Conservation (phyloP, 1,140 invertebrate species). For the Conus ventricosus region DNA sequence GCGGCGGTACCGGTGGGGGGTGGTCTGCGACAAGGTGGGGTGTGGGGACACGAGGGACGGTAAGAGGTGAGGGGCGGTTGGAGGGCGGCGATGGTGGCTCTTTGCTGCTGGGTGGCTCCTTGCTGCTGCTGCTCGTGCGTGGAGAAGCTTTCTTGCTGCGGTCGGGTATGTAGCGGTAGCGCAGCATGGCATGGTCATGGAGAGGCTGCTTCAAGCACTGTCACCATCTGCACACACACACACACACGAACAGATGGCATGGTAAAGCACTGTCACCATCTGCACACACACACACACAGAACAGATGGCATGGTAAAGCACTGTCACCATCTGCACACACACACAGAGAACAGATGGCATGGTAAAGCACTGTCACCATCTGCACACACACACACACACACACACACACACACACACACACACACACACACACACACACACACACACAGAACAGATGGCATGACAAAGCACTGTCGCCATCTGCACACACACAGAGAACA, state of each 20-base stretch:
- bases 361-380: too few relatives aligned
- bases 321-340: too few relatives aligned
- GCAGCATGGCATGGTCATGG: slow-evolving; percentile 4
- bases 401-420: too few relatives aligned
- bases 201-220: neutral
- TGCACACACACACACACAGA: neutral
- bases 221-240: neutral
- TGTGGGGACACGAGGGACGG: neutral
- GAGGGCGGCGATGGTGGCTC: neutral
- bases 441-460: too few relatives aligned
- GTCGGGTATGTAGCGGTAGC: slow-evolving; percentile 19
- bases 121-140: neutral
- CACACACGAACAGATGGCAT: neutral
- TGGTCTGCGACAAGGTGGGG: neutral
- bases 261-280: neutral
- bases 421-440: too few relatives aligned
- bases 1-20: neutral
- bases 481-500: too few relatives aligned
- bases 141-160: neutral
- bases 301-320: too few relatives aligned
- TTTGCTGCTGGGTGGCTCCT: neutral
- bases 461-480: too few relatives aligned
- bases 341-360: too few relatives aligned
- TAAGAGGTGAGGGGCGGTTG: neutral
- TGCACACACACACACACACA: too few relatives aligned